Evolutionary conservation across 2,888 invertebrate species (phyloP), one percentile per base, ranked within the genome.

Genomic region (Megastigmus dorsalis): DNA sequence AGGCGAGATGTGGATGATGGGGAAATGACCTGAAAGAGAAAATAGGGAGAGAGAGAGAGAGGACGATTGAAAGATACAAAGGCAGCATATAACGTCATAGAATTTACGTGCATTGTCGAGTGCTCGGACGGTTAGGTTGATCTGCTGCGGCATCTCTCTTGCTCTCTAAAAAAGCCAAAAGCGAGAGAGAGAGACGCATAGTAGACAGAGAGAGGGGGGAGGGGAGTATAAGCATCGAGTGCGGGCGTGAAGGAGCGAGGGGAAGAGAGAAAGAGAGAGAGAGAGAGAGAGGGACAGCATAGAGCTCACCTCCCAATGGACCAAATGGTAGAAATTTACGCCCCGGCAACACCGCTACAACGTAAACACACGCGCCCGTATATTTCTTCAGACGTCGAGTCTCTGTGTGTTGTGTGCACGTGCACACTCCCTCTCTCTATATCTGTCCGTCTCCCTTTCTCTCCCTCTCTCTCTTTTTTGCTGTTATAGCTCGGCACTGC

Each of bases 81-180:
- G 62, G 75, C 70, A 66, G 63, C 68, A 74, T 43, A 20, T 67
- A n/a, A n/a, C 33, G 43, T 45, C 30, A 43, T 43, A 67, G 55
- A 67, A 67, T 66, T 66, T 54, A 57, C 41, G 54, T 41, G 38
- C 57, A 33, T 67, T 67, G 55, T 67, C 65, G 28, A n/a, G 13
- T 50, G 33, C 2, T 28, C 30, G 60, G 10, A 15, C 15, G 45
- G 13, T 26, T 33, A 6, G n/a, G n/a, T n/a, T n/a, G n/a, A n/a
- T n/a, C n/a, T n/a, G n/a, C n/a, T n/a, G n/a, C n/a, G 9, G 57
- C 43, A 43, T 45, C n/a, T 36, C 62, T 33, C 62, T 48, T 41
- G 20, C 33, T 63, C 36, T 9, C 10, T 13, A n/a, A 1, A 5
- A 43, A n/a, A 45, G 18, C 10, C 28, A 15, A 30, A 28, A 43